phyloP scores from a whole-genome alignment of 1,140 invertebrate genomes.

The Rhopalosiphum padi region DNA sequence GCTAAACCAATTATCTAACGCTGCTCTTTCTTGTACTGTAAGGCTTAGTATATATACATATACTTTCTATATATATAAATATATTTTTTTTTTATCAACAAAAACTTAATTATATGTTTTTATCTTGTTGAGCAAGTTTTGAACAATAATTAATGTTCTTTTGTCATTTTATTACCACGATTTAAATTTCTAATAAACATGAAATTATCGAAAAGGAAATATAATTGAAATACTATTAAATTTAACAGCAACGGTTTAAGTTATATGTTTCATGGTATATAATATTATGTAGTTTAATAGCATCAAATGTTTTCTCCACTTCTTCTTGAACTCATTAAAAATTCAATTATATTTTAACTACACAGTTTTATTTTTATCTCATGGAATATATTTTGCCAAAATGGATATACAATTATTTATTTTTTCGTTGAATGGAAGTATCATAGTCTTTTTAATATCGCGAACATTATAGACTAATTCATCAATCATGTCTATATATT shows the following conservation, averaged over 20 bases:
- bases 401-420: not conserved
- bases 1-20: not conserved
- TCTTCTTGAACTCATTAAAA: not conserved
- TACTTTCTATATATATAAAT: not conserved
- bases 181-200: not conserved
- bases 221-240: not conserved
- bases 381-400: not conserved
- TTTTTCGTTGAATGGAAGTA: not conserved
- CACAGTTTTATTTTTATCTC: not conserved
- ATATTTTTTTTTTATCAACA: not conserved
- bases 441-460: not conserved
- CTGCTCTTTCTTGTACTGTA: not conserved
- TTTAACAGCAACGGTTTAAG: not conserved
- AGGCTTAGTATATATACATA: not conserved
- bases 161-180: not conserved
- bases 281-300: too few relatives aligned
- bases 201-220: not conserved
- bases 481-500: too few relatives aligned
- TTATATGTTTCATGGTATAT: not conserved
- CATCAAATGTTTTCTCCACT: not conserved
- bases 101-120: conserved; percentile 9
- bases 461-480: not conserved
- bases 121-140: not conserved
- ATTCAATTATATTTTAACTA: not conserved
- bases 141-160: not conserved